Base-by-base conservation (phyloP, 2,888 invertebrate genomes). In the Galerucella calmariensis region DNA sequence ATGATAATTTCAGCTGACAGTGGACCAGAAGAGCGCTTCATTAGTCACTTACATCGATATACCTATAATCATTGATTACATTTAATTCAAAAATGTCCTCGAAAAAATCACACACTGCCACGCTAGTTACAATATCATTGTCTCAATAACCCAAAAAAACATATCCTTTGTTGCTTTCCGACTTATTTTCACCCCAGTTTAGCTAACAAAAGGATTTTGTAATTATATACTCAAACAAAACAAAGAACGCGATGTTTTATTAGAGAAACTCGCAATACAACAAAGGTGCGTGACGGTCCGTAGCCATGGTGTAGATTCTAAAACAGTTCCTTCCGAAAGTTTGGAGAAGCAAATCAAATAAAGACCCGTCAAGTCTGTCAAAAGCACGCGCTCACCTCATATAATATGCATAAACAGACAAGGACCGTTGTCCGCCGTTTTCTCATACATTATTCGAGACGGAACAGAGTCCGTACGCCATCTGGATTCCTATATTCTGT, bases 401-500 rank as follows among this genome's bases (percentile, higher is more conserved):
- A 81, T 83, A 83, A 84, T 84, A 85, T 85, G 85, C 85, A 84
- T 83, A 84, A 84, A 84, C 80, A 82, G 77, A 73, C 79, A 74
- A 67, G 68, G 76, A 76, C 76, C 77, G 76, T 66, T 75, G 84
- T 82, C 84, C 84, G 83, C 81, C 82, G 82, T 82, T 83, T 84
- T 82, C 86, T 86, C 86, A 86, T 86, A 85, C 85, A 86, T 86
- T 85, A 86, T 86, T 86, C 86, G 82, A 74, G 70, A 78, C 78
- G 79, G 73, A 77, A 78, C 76, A 74, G 76, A 80, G 75, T 71
- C 75, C 76, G 79, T 75, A 74, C 80, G 75, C 80, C 82, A 81
- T 81, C 81, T 81, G 81, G 75, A 77, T 75, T 77, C 70, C 77
- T 62, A 78, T 78, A 78, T 80, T 82, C 77, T 81, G 78, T 80